phyloP scores from a whole-genome alignment of 2,888 invertebrate species.

The Tortrix viridana region DNA sequence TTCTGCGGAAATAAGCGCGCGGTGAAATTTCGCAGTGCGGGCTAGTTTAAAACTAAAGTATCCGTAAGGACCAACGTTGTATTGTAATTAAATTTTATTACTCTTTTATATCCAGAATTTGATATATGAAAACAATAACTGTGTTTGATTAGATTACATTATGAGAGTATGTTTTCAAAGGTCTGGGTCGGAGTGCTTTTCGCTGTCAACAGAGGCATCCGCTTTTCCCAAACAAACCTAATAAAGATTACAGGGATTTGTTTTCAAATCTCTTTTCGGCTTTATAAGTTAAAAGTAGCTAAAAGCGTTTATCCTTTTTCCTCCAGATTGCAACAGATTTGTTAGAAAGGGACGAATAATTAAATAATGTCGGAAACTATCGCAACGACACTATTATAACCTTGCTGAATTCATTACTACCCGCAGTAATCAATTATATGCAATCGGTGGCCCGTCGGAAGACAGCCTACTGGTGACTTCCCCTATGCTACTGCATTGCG shows the following conservation, averaged over 20 bases:
- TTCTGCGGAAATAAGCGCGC: too few species aligned
- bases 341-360: conserved; percentile 3
- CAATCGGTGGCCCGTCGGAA: conserved; percentile 29
- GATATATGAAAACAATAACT: conserved; percentile 2
- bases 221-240: conserved; percentile 19
- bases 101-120: conserved; percentile 2
- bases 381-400: conserved; percentile 7
- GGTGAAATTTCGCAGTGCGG: too few species aligned
- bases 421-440: conserved; percentile 38
- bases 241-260: conserved; percentile 35
- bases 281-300: background rate
- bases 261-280: conserved; percentile 18
- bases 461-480: conserved; percentile 36
- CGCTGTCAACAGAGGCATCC: conserved; percentile 24
- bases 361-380: conserved; percentile 1
- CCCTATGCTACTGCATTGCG: conserved; percentile 35
- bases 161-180: conserved; percentile 19
- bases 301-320: conserved; percentile 3
- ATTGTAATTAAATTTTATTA: conserved; percentile 3
- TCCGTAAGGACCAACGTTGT: background rate
- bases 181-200: conserved; percentile 27
- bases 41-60: background rate
- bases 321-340: background rate
- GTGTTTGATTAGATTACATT: conserved; percentile 11
- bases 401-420: conserved; percentile 21